Evolutionary conservation across 2,113 vertebrate genomes (phyloP).

Genomic region (Malurus alboscapulatus): DNA sequence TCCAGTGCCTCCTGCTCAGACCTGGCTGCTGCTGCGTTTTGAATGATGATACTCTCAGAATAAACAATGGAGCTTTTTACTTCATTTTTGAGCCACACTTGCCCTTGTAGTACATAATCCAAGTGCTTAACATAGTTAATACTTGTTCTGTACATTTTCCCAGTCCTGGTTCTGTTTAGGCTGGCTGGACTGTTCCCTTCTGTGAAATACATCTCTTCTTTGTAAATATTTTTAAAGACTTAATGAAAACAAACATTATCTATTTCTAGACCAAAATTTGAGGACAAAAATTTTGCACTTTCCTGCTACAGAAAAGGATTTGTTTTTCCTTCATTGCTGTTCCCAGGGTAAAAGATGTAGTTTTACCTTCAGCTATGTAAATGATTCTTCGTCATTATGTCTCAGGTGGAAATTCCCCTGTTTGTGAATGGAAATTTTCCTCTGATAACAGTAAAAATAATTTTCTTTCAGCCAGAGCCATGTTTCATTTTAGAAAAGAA

Average conservation of each 20-base stretch:
- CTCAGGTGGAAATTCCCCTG: slow-evolving; percentile 49
- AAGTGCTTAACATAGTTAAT: not conserved
- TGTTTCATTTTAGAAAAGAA: not conserved
- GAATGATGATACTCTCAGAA: not conserved
- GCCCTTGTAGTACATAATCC: not conserved
- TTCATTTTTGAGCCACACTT: not conserved
- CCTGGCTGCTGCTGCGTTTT: not conserved
- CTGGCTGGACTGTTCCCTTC: not conserved
- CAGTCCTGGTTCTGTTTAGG: not conserved
- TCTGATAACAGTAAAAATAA: not conserved
- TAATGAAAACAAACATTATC: slow-evolving; percentile 46
- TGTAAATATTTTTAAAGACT: slow-evolving; percentile 22
- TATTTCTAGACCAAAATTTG: slow-evolving; percentile 47
- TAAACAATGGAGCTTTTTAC: not conserved
- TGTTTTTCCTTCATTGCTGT: slow-evolving; percentile 3
- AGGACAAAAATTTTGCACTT: slow-evolving; percentile 24
- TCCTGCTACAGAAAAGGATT: not conserved
- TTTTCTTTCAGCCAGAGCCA: not conserved
- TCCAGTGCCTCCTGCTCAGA: not conserved
- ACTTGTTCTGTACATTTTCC: not conserved
- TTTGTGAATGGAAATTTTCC: slow-evolving; percentile 26
- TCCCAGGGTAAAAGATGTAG: slow-evolving; percentile 24
- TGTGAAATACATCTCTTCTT: slow-evolving; percentile 34
- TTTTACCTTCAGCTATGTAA: slow-evolving; percentile 7
- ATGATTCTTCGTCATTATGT: not conserved